Evolutionary conservation across 92 coral and sea anemone genomes (phyloP).

Genomic region (Epizoanthus rinbou): DNA sequence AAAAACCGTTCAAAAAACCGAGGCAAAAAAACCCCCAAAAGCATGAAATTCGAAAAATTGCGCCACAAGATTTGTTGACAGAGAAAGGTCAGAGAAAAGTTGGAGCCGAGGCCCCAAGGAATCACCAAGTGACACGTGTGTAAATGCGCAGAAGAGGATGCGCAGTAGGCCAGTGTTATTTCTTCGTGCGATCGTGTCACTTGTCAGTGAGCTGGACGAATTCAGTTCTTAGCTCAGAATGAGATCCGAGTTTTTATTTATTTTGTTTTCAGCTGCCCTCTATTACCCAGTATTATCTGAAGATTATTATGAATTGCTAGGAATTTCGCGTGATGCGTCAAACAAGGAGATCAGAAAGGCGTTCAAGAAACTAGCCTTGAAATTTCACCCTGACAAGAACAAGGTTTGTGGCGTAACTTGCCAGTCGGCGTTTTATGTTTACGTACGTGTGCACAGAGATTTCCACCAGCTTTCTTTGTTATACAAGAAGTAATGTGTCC

Average conservation of each 20-base stretch:
- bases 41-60: too few relatives aligned
- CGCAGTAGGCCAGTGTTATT: slow-evolving; percentile 43
- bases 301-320: slow-evolving; percentile 92
- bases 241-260: slow-evolving; percentile 79
- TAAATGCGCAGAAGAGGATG: slow-evolving; percentile 43
- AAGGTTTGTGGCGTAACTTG: slow-evolving; percentile 59
- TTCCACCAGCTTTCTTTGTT: slow-evolving; percentile 21
- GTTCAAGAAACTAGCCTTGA: slow-evolving; percentile 88
- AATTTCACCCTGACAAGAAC: slow-evolving; percentile 93
- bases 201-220: slow-evolving; percentile 30
- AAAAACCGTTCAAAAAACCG: too few relatives aligned
- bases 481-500: slow-evolving; percentile 9
- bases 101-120: slow-evolving; percentile 63
- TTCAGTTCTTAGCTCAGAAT: slow-evolving; percentile 40
- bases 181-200: slow-evolving; percentile 31
- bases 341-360: slow-evolving; percentile 93
- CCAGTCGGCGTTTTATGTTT: background rate
- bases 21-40: too few relatives aligned
- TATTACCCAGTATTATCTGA: slow-evolving; percentile 80
- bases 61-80: slow-evolving; percentile 4
- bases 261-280: slow-evolving; percentile 74
- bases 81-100: background rate
- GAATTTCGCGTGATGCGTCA: slow-evolving; percentile 92
- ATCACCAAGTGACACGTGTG: slow-evolving; percentile 77
- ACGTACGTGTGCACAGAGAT: background rate